Evolutionary conservation across 2,113 vertebrate species (phyloP).

Genomic region (Pterocles orientalis): DNA sequence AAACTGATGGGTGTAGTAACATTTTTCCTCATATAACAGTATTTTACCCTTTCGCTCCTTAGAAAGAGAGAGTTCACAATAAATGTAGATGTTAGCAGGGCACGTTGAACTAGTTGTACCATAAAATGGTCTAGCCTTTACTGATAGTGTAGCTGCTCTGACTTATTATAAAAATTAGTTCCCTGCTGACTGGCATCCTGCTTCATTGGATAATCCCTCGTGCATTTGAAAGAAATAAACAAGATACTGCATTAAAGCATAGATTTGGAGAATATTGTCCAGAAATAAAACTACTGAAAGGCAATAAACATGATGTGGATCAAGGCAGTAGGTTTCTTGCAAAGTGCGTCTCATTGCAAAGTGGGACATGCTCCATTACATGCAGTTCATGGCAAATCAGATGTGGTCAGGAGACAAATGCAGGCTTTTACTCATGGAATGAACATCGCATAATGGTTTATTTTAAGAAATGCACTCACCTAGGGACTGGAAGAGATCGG

Average conservation of each 20-base stretch:
- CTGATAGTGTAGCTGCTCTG: not conserved
- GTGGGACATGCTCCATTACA: not conserved
- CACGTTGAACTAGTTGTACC: not conserved
- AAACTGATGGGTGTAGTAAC: not conserved
- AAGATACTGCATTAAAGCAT: not conserved
- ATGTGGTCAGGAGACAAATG: not conserved
- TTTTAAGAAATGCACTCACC: slow-evolving; percentile 76
- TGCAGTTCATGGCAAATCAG: not conserved
- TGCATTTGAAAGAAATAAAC: not conserved
- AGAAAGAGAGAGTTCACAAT: not conserved
- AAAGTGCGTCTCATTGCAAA: not conserved
- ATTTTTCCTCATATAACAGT: not conserved
- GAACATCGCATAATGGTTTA: not conserved
- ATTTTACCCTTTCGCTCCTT: not conserved
- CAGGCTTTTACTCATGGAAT: not conserved
- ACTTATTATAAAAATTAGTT: not conserved
- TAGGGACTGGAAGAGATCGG: slow-evolving; percentile 92
- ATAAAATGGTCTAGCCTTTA: not conserved
- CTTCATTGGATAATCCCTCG: not conserved
- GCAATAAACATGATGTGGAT: fast-evolving
- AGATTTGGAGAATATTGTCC: not conserved
- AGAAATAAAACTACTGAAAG: not conserved
- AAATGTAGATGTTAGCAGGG: not conserved
- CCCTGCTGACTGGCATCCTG: not conserved
- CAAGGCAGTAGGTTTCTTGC: not conserved